phyloP scores from a whole-genome alignment of 2,113 vertebrate genomes.

The Scomber colias region DNA sequence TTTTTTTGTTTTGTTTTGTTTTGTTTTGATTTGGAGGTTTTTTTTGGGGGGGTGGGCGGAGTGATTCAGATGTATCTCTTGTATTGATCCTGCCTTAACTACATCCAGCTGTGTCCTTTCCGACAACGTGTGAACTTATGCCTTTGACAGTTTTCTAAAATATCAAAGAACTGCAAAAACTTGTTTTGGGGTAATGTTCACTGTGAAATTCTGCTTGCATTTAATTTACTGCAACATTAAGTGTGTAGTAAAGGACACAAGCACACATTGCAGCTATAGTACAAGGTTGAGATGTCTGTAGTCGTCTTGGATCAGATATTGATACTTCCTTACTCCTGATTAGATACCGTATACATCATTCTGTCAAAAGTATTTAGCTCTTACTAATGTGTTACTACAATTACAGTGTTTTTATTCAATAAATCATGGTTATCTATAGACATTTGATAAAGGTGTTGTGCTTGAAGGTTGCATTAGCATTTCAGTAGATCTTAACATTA shows the following conservation, averaged over 20 bases:
- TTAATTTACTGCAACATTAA: constrained; percentile 26
- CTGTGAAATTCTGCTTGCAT: constrained; percentile 2
- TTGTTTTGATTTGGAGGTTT: too few species aligned
- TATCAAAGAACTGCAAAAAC: not conserved
- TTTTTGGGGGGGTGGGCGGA: too few species aligned
- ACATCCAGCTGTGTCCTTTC: not conserved
- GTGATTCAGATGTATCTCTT: too few species aligned
- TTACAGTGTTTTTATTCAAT: constrained; percentile 38
- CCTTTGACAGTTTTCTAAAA: constrained; percentile 10
- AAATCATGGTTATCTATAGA: constrained; percentile 33
- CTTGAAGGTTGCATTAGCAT: constrained; percentile 56
- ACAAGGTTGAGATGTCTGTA: not conserved
- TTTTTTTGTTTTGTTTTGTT: too few species aligned
- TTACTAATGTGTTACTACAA: constrained; percentile 17
- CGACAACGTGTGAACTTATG: not conserved
- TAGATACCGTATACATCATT: constrained; percentile 26
- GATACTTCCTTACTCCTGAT: not conserved
- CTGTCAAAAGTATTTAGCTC: constrained; percentile 25
- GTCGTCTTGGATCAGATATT: constrained; percentile 29
- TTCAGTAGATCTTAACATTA: constrained; percentile 28
- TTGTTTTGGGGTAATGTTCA: not conserved
- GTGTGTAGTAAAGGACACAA: constrained; percentile 26
- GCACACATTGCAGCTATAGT: constrained; percentile 5
- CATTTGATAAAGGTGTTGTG: constrained; percentile 30
- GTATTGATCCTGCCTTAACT: constrained; percentile 1